phyloP scores from a whole-genome alignment of 2,888 invertebrate species.

The Philopedon plagiatum region DNA sequence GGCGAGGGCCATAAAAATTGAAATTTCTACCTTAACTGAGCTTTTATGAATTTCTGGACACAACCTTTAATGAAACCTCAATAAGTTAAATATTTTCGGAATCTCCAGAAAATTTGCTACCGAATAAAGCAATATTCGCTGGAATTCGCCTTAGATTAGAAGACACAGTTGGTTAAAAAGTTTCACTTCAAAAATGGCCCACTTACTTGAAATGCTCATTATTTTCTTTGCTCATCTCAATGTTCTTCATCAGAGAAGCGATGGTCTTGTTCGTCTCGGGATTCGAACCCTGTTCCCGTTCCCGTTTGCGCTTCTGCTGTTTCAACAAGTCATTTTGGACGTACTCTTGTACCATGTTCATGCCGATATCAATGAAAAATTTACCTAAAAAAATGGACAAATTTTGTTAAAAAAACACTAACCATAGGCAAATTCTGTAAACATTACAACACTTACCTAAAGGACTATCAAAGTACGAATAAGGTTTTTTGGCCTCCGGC shows the following conservation, averaged over 20 bases:
- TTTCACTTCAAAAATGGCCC: too few species aligned
- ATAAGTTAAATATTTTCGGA: too few species aligned
- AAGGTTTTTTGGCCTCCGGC: slow-evolving; percentile 68
- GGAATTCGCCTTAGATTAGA: too few species aligned
- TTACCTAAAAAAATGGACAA: slow-evolving; percentile 63
- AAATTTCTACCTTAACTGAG: too few species aligned
- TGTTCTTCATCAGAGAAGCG: slow-evolving; percentile 84
- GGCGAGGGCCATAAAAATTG: too few species aligned
- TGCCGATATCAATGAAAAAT: slow-evolving; percentile 91
- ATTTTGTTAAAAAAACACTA: too few species aligned
- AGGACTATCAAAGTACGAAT: slow-evolving; percentile 87
- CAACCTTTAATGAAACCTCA: too few species aligned
- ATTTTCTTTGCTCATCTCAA: slow-evolving; percentile 88
- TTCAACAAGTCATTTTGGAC: slow-evolving; percentile 93
- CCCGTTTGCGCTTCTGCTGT: slow-evolving; percentile 88
- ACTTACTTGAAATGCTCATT: slow-evolving; percentile 75
- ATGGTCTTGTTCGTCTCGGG: slow-evolving; percentile 84
- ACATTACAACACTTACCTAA: slow-evolving; percentile 78
- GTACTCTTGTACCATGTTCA: slow-evolving; percentile 89
- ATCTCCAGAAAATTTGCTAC: too few species aligned
- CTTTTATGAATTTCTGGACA: too few species aligned
- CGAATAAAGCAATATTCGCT: too few species aligned
- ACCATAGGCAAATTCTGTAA: too few species aligned
- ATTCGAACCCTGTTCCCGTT: slow-evolving; percentile 78
- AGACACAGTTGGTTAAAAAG: too few species aligned